phyloP scores from a whole-genome alignment of 2,797 vertebrate genomes.

The Uromys caudimaculatus region DNA sequence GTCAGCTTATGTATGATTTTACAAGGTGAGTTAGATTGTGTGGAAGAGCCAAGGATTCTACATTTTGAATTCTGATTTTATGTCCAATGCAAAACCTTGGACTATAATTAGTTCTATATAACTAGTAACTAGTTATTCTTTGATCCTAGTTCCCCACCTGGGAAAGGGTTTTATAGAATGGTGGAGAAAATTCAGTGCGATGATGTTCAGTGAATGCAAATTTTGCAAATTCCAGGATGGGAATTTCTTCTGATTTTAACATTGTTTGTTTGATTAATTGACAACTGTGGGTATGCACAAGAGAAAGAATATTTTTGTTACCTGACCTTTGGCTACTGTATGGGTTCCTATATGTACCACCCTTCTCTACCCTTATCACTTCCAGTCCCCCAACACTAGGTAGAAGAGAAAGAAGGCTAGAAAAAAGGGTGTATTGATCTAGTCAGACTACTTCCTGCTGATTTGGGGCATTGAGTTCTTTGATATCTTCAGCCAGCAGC shows the following conservation, averaged over 20 bases:
- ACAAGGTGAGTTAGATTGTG: not conserved
- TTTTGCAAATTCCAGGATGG: not conserved
- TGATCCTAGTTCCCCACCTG: not conserved
- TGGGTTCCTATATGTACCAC: not conserved
- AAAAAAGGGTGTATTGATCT: not conserved
- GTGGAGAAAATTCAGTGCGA: not conserved
- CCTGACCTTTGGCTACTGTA: not conserved
- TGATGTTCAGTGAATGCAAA: not conserved
- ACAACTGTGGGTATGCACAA: not conserved
- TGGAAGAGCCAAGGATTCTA: not conserved
- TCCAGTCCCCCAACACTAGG: not conserved
- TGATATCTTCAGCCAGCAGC: not conserved
- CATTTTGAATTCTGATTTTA: constrained; percentile 7
- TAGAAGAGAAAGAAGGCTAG: not conserved
- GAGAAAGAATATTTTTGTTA: not conserved
- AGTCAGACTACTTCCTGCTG: not conserved
- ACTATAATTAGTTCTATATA: not conserved
- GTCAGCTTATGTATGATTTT: not conserved
- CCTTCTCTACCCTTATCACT: not conserved
- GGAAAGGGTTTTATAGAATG: not conserved
- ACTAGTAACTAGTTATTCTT: not conserved
- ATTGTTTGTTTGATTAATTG: not conserved
- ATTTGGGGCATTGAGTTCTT: not conserved
- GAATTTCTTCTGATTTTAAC: not conserved
- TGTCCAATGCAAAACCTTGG: not conserved